Percentiles rank a stretch among this genome's conserved stretches.
These are phyloP conservation scores for Aphyosemion australe DNA, from an alignment of 2,113 vertebrate species.

Conservation along the genomic window DNA sequence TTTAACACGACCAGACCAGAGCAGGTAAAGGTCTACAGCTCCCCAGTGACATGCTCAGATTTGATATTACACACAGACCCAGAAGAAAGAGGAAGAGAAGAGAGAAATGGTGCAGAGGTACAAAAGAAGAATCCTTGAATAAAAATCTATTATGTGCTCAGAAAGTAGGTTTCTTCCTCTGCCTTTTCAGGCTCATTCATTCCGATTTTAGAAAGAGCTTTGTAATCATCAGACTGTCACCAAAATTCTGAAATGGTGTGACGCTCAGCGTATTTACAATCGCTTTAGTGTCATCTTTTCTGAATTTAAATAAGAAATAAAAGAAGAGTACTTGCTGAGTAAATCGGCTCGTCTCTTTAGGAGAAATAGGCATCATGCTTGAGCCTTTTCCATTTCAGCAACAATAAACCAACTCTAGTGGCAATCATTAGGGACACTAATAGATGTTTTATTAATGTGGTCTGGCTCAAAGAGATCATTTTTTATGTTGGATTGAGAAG, in stretches of 20 bases:
- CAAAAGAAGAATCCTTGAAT: constrained; percentile 29
- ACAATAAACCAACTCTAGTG: background rate
- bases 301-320: no score
- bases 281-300: no score
- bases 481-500: background rate
- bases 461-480: background rate
- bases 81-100: background rate
- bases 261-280: background rate
- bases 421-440: background rate
- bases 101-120: constrained; percentile 8
- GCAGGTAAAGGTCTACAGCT: constrained; percentile 71
- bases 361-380: no score
- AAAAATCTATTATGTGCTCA: constrained; percentile 34
- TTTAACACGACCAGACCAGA: constrained; percentile 66
- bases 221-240: constrained; percentile 21
- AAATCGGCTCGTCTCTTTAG: no score
- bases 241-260: constrained; percentile 23
- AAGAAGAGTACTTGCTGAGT: no score
- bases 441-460: background rate
- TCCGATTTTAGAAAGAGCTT: constrained; percentile 37
- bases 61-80: constrained; percentile 31
- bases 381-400: background rate
- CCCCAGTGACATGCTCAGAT: constrained; percentile 48
- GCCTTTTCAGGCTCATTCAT: constrained; percentile 37
- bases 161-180: constrained; percentile 5